Evolutionary conservation across 1,140 invertebrate species (phyloP).

Genomic region (Hydropsyche tenuis): DNA sequence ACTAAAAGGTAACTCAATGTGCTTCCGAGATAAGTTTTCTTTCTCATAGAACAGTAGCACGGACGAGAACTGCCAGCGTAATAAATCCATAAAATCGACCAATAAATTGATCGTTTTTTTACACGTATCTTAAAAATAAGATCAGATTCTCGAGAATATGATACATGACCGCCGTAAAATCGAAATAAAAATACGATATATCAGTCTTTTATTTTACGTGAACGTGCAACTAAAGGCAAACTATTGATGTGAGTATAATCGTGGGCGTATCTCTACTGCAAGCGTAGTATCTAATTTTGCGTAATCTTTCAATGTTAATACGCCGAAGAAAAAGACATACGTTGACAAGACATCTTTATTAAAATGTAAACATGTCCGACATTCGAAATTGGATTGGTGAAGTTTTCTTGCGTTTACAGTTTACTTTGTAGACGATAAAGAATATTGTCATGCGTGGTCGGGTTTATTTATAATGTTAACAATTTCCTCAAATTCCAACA

Average conservation of each 20-base stretch:
- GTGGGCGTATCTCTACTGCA: not conserved
- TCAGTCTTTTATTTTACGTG: not conserved
- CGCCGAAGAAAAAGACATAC: not conserved
- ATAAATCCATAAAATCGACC: constrained; percentile 35
- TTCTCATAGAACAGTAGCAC: constrained; percentile 38
- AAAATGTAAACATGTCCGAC: constrained; percentile 14
- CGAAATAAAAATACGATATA: not conserved
- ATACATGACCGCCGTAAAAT: not conserved
- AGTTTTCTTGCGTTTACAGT: constrained; percentile 11
- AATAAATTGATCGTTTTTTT: constrained; percentile 7
- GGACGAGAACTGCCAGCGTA: constrained; percentile 21
- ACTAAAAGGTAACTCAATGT: constrained; percentile 35
- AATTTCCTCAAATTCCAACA: not conserved
- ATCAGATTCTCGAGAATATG: not conserved
- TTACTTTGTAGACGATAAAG: not conserved
- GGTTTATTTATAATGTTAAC: not conserved
- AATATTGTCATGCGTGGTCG: constrained; percentile 19
- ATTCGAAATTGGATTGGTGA: not conserved
- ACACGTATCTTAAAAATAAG: not conserved
- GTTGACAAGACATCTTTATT: constrained; percentile 31
- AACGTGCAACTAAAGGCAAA: no score
- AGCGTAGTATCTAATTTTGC: not conserved
- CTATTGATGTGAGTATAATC: not conserved
- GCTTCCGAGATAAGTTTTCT: constrained; percentile 4
- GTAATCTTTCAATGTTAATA: constrained; percentile 19